These are phyloP conservation scores for Urechis unicinctus DNA, from an alignment of 2,888 invertebrate genomes.

Conservation along the genomic window DNA sequence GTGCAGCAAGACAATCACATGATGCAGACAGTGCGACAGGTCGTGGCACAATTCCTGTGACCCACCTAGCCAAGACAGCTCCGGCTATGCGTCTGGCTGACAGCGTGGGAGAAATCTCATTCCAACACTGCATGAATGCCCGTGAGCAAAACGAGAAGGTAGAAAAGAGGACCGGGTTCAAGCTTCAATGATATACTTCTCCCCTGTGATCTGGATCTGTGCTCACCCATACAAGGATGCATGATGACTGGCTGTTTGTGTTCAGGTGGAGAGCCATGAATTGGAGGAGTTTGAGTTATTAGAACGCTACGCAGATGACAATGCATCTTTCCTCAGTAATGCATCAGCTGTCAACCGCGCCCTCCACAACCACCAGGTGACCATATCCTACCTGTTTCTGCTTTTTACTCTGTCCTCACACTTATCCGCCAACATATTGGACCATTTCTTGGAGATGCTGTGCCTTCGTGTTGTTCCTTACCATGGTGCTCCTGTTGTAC, in stretches of 20 bases:
- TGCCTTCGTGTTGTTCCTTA: too few species aligned
- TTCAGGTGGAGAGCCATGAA: conserved; percentile 31
- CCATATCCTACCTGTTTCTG: too few species aligned
- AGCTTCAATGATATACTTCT: too few species aligned
- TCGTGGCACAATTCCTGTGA: too few species aligned
- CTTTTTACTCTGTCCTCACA: too few species aligned
- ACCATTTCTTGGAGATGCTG: too few species aligned
- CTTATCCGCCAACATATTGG: too few species aligned
- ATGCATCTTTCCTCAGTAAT: conserved; percentile 47
- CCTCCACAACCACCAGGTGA: conserved; percentile 7
- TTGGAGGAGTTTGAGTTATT: conserved; percentile 47
- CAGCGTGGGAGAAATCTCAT: conserved; percentile 31
- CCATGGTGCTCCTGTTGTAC: too few species aligned
- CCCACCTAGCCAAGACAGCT: neutral
- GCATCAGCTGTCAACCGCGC: conserved; percentile 19
- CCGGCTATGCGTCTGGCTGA: conserved; percentile 10
- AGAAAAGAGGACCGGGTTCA: too few species aligned
- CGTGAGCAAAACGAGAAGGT: conserved; percentile 29
- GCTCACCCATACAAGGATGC: neutral
- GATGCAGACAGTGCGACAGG: too few species aligned
- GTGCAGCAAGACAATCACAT: too few species aligned
- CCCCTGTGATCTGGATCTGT: too few species aligned
- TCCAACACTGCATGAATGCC: conserved; percentile 25
- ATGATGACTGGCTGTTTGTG: neutral
- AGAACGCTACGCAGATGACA: conserved; percentile 45